Percentiles rank a stretch among this genome's conserved stretches.
Conservation (phyloP, 2,797 vertebrate species). For the Hydrophis major region DNA sequence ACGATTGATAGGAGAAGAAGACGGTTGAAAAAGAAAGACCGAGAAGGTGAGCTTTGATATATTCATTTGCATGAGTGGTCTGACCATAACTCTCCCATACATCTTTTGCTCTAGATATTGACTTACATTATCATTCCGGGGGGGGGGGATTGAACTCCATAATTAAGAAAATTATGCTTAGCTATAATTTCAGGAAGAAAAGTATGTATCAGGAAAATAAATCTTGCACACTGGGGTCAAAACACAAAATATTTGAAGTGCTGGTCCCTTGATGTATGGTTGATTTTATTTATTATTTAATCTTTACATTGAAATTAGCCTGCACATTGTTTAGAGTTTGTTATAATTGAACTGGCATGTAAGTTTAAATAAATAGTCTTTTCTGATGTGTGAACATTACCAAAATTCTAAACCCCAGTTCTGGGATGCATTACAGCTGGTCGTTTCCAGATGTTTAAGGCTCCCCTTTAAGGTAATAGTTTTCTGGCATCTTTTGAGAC, state of each 20-base stretch:
- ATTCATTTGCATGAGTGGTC: neutral
- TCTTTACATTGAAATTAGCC: neutral
- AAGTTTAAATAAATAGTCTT: neutral
- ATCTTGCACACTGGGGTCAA: neutral
- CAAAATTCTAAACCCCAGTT: neutral
- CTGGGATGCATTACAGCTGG: neutral
- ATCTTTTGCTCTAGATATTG: neutral
- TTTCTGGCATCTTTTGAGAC: neutral
- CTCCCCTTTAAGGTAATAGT: neutral
- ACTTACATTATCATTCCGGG: neutral
- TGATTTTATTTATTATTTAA: neutral
- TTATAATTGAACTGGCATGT: neutral
- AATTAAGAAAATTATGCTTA: neutral
- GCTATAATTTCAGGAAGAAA: neutral
- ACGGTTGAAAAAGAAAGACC: conserved; percentile 96
- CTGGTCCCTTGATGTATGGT: neutral
- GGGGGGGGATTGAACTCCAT: neutral
- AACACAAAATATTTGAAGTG: neutral
- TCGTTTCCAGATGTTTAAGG: neutral
- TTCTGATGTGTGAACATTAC: neutral
- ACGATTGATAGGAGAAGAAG: conserved; percentile 96
- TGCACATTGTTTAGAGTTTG: neutral
- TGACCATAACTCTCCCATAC: neutral
- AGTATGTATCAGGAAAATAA: neutral
- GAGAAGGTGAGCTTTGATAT: conserved; percentile 84